Evolutionary conservation across 2,888 invertebrate genomes (phyloP).

Genomic region (Zele albiditarsus): DNA sequence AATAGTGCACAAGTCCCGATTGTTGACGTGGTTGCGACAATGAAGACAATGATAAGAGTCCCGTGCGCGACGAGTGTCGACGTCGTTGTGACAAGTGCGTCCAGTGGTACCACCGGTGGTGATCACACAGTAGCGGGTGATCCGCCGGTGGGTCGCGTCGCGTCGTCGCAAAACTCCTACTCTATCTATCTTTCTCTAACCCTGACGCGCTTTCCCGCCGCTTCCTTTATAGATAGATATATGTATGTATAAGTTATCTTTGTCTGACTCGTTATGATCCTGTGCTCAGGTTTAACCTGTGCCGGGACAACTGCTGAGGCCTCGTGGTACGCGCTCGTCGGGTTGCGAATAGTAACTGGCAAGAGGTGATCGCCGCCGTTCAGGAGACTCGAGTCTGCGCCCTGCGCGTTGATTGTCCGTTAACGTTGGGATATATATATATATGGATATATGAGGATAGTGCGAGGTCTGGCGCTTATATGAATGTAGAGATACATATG

Average conservation of each 20-base stretch:
- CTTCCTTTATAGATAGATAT: neutral
- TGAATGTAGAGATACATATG: neutral
- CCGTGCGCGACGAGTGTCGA: slow-evolving; percentile 47
- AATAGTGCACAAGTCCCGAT: too few species aligned
- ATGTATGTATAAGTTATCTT: neutral
- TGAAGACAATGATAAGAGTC: slow-evolving; percentile 13
- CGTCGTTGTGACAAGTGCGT: slow-evolving; percentile 47
- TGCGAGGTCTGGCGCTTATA: neutral
- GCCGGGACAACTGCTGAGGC: slow-evolving; percentile 10
- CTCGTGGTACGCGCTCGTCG: slow-evolving; percentile 62
- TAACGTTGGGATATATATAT: slow-evolving; percentile 61
- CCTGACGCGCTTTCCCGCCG: slow-evolving; percentile 3
- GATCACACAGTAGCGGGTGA: slow-evolving; percentile 34
- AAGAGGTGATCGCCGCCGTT: slow-evolving; percentile 58
- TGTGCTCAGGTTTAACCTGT: slow-evolving; percentile 12
- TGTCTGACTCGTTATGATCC: neutral
- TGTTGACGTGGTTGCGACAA: too few species aligned
- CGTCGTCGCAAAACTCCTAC: slow-evolving; percentile 38
- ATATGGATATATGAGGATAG: slow-evolving; percentile 43
- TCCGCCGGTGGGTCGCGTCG: slow-evolving; percentile 39
- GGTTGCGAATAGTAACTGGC: slow-evolving; percentile 69
- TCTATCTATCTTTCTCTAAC: slow-evolving; percentile 40
- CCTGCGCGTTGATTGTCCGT: slow-evolving; percentile 57
- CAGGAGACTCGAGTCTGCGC: slow-evolving; percentile 65
- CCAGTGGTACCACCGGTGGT: neutral